Base-by-base conservation (phyloP, 2,888 invertebrate species). In the Slavum lentiscoides region DNA sequence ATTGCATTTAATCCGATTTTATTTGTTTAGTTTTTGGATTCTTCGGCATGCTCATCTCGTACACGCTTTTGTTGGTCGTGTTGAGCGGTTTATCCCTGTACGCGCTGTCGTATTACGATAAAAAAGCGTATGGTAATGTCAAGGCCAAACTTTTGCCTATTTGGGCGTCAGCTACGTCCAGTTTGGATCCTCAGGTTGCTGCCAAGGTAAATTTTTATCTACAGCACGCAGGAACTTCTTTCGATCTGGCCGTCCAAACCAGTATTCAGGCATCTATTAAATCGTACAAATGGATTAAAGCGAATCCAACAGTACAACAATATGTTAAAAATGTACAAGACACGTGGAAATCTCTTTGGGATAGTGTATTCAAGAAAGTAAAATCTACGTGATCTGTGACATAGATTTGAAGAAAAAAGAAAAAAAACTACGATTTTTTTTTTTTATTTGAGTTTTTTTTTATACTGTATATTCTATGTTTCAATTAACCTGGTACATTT, bases 341-440 rank as follows among this genome's bases (percentile, higher is more conserved):
- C 3, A 39, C 64, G 2, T 80, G 23, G 64, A 4, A 53, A 58
- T 80, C 70, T 43, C 43, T 80, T 80, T 80, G 70, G 80, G 80
- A 80, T 72, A 80, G 70, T 39, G 64, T 80, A n/a, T 80, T 80
- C n/a, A 80, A 80, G 49, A 80, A 80, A 80, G 58, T 55, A 37
- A 80, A 80, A 72, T 70, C 80, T 23, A 80, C 80, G 80, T 80
- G 70, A 80, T 80, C 23, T 9, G 49, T 58, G 55, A 64, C 5
- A 70, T 70, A 72, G 58, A 43, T 72, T 55, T n/a, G 7, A 39
- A 30, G 30, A 30, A 30, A 30, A 77, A 49, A 64, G 23, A 69
- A 66, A 39, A 69, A 68, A n/a, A 61, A 37, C 17, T 53, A 21
- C 62, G 13, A 66, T 37, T 23, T 9, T 21, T 21, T n/a, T 64